Base-by-base conservation (phyloP, 2,113 vertebrate species). In the Corapipo altera region DNA sequence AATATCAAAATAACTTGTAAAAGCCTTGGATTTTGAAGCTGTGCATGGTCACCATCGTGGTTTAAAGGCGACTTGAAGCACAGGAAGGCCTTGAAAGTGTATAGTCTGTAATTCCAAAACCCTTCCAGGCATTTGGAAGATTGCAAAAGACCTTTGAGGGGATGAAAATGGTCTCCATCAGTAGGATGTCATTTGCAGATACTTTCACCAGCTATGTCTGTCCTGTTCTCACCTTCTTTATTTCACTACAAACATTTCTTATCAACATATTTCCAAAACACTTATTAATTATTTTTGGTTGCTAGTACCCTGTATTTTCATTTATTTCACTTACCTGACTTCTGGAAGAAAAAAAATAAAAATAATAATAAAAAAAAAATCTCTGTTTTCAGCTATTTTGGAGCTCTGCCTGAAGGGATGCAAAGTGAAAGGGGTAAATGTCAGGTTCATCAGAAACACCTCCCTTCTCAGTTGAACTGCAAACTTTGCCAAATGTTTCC, bases 361-460 rank as follows among this genome's bases (percentile, higher is more conserved):
- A 41, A 41, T 41, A 41, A 41, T 15, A 9, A 5, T n/a, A n/a
- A 27, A 52, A 16, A 78, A 61, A 51, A 11, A 4, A 46, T 41
- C 35, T 3, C 3, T 82, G 46, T 15, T 65, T 91, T 72, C 22
- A 54, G 37, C 19, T 70, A 0, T 35, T 85, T 91, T 58, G 69
- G 39, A 76, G 11, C 49, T 80, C n/a, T 92, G 89, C 66, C 85
- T 95, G 84, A 13, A 70, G 74, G 49, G 62, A 66, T 91, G 43
- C 43, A 28, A 75, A 48, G 61, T 72, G 66, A 72, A 91, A 73
- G 78, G 43, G 39, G 58, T 21, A 73, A 73, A 84, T 79, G 85
- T 79, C 91, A 91, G 27, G 13, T 67, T 92, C 59, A 84, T 94
- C 90, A 91, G 52, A 69, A 95, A 55, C 89, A 91, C 87, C 58